Percentiles rank a stretch among this genome's conserved stretches.
These are phyloP conservation scores for Hemicordylus capensis DNA, from an alignment of 2,113 vertebrate species.

Conservation along the genomic window DNA sequence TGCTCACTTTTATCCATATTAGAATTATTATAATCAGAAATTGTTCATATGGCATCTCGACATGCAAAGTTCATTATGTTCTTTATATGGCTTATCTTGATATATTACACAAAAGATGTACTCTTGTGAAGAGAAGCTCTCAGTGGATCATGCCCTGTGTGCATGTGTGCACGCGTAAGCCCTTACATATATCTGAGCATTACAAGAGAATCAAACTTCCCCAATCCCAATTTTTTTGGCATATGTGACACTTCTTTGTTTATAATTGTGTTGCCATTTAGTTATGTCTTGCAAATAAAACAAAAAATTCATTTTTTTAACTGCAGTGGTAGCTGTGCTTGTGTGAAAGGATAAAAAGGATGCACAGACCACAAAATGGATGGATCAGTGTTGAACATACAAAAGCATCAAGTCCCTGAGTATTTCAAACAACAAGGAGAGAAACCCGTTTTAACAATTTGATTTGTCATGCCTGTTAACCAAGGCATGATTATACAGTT, in stretches of 20 bases:
- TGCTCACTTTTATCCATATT: too few species aligned
- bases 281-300: slow-evolving; percentile 13
- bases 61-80: background rate
- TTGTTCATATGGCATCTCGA: background rate
- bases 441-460: slow-evolving; percentile 14
- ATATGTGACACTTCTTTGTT: background rate
- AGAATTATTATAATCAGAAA: background rate
- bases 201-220: background rate
- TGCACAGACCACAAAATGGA: slow-evolving; percentile 32
- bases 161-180: background rate
- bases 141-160: background rate
- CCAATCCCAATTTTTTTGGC: background rate
- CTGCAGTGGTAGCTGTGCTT: background rate
- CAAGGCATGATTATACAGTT: background rate
- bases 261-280: background rate
- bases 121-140: background rate
- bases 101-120: background rate
- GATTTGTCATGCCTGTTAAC: slow-evolving; percentile 23
- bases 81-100: background rate
- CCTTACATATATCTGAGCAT: background rate
- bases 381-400: slow-evolving; percentile 36
- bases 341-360: slow-evolving; percentile 22
- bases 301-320: background rate
- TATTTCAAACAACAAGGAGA: slow-evolving; percentile 23
- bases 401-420: slow-evolving; percentile 13